phyloP scores from a whole-genome alignment of 2,113 vertebrate genomes.

The Rhinolophus sinicus region DNA sequence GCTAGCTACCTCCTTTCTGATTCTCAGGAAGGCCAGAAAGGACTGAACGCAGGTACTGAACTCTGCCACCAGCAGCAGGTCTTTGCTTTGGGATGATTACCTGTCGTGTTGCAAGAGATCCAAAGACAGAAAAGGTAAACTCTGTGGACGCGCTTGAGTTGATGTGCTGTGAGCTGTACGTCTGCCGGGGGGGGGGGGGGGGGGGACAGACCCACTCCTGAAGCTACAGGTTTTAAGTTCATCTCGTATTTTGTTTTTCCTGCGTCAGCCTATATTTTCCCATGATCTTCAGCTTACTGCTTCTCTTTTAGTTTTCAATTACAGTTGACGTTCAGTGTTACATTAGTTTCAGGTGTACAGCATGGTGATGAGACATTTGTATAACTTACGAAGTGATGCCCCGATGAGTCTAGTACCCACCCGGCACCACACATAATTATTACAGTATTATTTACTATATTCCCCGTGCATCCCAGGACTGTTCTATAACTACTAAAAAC shows the following conservation, averaged over 20 bases:
- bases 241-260: not conserved
- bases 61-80: fast-evolving
- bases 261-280: not conserved
- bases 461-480: not conserved
- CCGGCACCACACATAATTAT: not conserved
- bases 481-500: not conserved
- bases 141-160: fast-evolving
- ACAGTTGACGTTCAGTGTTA: fast-evolving
- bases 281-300: not conserved
- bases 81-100: not conserved
- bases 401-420: no score
- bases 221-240: fast-evolving
- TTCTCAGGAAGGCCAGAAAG: not conserved
- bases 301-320: not conserved
- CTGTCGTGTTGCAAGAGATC: not conserved
- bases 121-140: fast-evolving
- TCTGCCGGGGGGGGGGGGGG: not conserved
- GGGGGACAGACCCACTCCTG: fast-evolving
- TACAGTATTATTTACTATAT: no score
- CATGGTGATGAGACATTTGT: not conserved
- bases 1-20: not conserved
- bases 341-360: not conserved
- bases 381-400: not conserved
- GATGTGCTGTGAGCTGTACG: fast-evolving
- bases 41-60: fast-evolving